A percentile compares a stretch with the other conserved stretches of the same genome.
Conservation (phyloP, 2,888 invertebrate species). For the Nycteola revayana region DNA sequence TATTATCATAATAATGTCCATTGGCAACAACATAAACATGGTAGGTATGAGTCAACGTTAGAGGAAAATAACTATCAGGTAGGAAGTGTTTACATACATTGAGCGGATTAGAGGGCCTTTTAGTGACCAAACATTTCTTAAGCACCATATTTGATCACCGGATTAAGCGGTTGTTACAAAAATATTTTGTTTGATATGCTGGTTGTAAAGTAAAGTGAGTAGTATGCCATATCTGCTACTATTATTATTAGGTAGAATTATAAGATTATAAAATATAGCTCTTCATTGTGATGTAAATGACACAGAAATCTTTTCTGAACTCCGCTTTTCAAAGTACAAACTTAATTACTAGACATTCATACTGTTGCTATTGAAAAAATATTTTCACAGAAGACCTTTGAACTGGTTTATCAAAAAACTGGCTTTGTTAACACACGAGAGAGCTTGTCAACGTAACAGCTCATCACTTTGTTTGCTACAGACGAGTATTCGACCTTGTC, state of each 20-base stretch:
- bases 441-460: conserved; percentile 22
- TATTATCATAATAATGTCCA: conserved; percentile 21
- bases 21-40: conserved; percentile 31
- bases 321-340: neutral
- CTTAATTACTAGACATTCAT: conserved; percentile 10
- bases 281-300: conserved; percentile 1
- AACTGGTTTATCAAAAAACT: conserved; percentile 16
- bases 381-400: no score
- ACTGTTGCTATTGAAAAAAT: neutral
- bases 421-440: conserved; percentile 16
- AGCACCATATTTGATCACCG: no score
- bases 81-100: conserved; percentile 31
- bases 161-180: no score
- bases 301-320: neutral
- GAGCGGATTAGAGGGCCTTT: conserved; percentile 13
- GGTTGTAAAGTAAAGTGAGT: no score
- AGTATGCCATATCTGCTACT: no score
- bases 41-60: conserved; percentile 22
- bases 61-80: conserved; percentile 36
- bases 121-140: neutral
- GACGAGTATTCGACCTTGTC: conserved; percentile 40
- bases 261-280: conserved; percentile 5
- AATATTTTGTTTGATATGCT: no score
- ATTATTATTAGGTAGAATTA: no score
- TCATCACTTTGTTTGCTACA: conserved; percentile 34